Conservation (phyloP, 2,113 vertebrate genomes). For the Tiliqua scincoides region DNA sequence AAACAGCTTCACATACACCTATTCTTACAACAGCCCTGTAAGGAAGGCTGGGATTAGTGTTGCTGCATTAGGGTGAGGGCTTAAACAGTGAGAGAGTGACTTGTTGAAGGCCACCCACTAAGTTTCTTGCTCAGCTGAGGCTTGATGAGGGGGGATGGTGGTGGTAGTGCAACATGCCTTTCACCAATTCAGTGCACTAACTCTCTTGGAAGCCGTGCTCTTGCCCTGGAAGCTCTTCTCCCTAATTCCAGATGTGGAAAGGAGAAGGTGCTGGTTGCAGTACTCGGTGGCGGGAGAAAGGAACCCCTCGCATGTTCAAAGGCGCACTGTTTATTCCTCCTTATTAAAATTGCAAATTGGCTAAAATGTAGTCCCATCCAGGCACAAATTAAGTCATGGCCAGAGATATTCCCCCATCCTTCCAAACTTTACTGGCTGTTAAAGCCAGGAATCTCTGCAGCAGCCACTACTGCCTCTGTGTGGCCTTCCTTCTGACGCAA, state of each 20-base stretch:
- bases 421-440: not conserved
- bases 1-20: not conserved
- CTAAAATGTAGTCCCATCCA: not conserved
- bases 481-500: conserved; percentile 21
- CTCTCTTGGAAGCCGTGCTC: not conserved
- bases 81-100: no score
- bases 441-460: conserved; percentile 24
- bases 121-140: not conserved
- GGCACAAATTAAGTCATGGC: not conserved
- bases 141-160: not conserved
- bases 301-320: not conserved
- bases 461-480: conserved; percentile 10
- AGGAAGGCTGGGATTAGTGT: no score
- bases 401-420: not conserved
- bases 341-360: not conserved
- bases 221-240: not conserved
- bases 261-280: not conserved
- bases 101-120: not conserved
- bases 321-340: not conserved
- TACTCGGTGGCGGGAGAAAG: not conserved
- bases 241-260: not conserved
- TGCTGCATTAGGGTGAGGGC: no score
- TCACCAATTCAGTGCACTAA: not conserved
- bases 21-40: no score
- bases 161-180: not conserved